Conservation (phyloP, 2,113 vertebrate species). For the Malurus elegans region DNA sequence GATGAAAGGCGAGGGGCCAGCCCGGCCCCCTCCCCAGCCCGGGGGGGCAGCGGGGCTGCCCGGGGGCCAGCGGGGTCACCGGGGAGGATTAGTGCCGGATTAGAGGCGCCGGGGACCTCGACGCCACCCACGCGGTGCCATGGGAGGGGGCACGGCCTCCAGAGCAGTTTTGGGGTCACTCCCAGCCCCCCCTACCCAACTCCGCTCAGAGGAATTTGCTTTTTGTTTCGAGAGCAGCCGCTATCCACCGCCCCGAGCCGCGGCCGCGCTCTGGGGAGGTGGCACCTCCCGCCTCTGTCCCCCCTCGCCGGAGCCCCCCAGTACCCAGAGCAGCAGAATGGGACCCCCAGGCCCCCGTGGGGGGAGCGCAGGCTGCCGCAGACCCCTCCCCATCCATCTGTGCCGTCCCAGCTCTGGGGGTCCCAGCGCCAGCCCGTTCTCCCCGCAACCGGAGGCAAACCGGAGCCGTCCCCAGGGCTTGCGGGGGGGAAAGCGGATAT, state of each 20-base stretch:
- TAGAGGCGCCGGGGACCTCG: neutral
- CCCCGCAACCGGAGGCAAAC: neutral
- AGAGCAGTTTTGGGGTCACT: neutral
- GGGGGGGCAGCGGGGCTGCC: neutral
- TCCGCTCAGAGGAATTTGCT: neutral
- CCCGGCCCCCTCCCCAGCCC: neutral
- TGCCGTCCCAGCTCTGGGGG: neutral
- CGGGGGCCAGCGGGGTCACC: neutral
- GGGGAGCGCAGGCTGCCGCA: neutral
- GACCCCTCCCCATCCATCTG: neutral
- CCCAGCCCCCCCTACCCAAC: neutral
- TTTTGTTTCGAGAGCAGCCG: neutral
- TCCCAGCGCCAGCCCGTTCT: neutral
- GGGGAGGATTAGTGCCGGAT: neutral
- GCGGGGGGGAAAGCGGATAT: neutral
- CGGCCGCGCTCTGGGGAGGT: neutral
- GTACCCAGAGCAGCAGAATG: neutral
- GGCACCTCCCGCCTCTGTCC: neutral
- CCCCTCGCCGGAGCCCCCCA: neutral
- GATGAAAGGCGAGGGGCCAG: constrained; percentile 22
- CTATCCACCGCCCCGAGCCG: neutral
- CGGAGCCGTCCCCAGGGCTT: neutral
- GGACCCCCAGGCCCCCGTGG: neutral
- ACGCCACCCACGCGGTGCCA: neutral
- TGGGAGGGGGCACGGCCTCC: neutral